These are phyloP conservation scores for Eurytoma californica DNA, from an alignment of 2,888 invertebrate genomes.

Conservation along the genomic window DNA sequence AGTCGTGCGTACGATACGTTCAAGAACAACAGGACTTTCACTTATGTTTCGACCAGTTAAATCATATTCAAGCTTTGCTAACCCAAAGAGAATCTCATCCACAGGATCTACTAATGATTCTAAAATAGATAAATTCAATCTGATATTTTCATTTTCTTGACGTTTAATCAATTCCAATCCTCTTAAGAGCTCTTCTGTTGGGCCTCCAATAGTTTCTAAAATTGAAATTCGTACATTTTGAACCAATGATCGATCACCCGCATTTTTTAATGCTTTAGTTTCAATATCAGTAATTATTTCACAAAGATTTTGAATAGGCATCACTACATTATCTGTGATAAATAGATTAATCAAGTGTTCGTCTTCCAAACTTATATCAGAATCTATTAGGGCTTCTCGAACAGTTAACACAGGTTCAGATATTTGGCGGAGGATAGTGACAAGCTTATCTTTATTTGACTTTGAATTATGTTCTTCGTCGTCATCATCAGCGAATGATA, in stretches of 20 bases:
- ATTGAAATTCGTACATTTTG: slow-evolving; percentile 68
- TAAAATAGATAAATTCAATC: slow-evolving; percentile 68
- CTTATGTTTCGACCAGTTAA: slow-evolving; percentile 62
- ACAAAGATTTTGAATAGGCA: slow-evolving; percentile 68
- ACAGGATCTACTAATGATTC: slow-evolving; percentile 76
- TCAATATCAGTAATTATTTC: slow-evolving; percentile 67
- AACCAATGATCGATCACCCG: slow-evolving; percentile 65
- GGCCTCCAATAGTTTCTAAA: slow-evolving; percentile 69
- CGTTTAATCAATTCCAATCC: slow-evolving; percentile 69
- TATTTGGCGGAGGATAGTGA: slow-evolving; percentile 62
- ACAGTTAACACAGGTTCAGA: slow-evolving; percentile 64
- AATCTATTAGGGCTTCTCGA: slow-evolving; percentile 64
- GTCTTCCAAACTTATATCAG: slow-evolving; percentile 60
- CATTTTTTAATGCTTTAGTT: slow-evolving; percentile 65
- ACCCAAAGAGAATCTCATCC: slow-evolving; percentile 69
- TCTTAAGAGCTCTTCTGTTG: slow-evolving; percentile 70
- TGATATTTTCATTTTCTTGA: slow-evolving; percentile 60
- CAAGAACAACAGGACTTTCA: slow-evolving; percentile 67
- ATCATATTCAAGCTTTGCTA: slow-evolving; percentile 68
- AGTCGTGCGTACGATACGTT: slow-evolving; percentile 65
- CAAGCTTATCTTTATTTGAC: slow-evolving; percentile 63
- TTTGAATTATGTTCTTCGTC: slow-evolving; percentile 59
- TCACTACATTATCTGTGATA: slow-evolving; percentile 64
- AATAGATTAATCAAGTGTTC: slow-evolving; percentile 60
- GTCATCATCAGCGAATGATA: slow-evolving; percentile 52